Evolutionary conservation across 2,888 invertebrate species (phyloP).

Genomic region (Odontothrips loti): DNA sequence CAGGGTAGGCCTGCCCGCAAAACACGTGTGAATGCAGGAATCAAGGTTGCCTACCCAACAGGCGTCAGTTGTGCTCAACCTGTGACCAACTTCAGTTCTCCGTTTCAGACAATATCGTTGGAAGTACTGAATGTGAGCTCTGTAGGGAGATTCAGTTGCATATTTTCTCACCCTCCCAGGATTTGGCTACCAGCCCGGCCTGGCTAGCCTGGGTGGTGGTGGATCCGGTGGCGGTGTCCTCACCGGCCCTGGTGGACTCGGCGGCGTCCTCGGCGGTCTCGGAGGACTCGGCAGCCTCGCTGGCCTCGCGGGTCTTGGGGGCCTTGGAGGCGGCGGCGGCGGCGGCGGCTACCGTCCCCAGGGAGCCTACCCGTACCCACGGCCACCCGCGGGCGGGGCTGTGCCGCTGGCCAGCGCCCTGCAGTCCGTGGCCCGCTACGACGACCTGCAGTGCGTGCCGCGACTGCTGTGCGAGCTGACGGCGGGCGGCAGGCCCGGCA

Average conservation of each 20-base stretch:
- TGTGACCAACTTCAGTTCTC: no score
- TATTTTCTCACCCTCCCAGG: no score
- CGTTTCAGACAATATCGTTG: no score
- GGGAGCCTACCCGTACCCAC: constrained; percentile 27
- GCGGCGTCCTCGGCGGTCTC: constrained; percentile 31
- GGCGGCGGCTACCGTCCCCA: constrained; percentile 23
- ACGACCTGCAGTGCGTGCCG: constrained; percentile 75
- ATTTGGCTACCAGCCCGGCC: background rate
- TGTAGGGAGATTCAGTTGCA: no score
- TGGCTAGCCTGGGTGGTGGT: background rate
- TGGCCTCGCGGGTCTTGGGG: constrained; percentile 22
- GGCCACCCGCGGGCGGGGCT: constrained; percentile 31
- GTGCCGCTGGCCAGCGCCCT: constrained; percentile 50
- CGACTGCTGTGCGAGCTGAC: constrained; percentile 74
- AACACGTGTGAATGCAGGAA: no score
- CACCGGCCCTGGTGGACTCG: constrained; percentile 27
- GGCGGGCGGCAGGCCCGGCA: constrained; percentile 50
- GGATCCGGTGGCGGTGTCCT: constrained; percentile 1
- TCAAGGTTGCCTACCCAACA: no score
- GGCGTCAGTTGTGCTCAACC: no score
- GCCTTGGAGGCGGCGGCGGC: constrained; percentile 30
- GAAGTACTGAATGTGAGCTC: no score
- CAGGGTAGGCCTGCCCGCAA: no score
- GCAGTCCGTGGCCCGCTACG: constrained; percentile 62
- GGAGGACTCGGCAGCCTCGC: constrained; percentile 28